Base-by-base conservation (phyloP, 2,113 vertebrate species). In the Phalacrocorax carbo region DNA sequence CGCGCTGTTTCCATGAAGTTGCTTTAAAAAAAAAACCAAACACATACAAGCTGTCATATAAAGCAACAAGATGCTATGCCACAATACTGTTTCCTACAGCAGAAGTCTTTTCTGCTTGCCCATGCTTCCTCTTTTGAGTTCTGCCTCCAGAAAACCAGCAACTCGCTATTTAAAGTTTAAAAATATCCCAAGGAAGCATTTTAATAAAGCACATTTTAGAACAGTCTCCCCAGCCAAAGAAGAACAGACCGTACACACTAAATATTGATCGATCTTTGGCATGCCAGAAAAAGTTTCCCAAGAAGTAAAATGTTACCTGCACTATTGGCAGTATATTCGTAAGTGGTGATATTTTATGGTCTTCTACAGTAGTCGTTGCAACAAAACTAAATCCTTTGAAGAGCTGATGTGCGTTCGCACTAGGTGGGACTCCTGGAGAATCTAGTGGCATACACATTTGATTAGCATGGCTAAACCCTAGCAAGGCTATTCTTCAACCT, bases 321-420 rank as follows among this genome's bases (percentile, higher is more conserved):
- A 99, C 98, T 75, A 99, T 98, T 23, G 99, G 99, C 78, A 99
- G 98, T 71, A 99, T 98, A 79, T 98, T 99, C 97, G 99, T 98
- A 73, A 99, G 97, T 6, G 99, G 98, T 61, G 99, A 98, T 91
- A 98, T 98, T 98, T 99, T 99, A 97, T 98, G 98, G 79, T 99
- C 99, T 97, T 99, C 99, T 97, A 98, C 98, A 38, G 98, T 97
- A 85, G 98, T 98, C 15, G 99, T 98, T 57, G 99, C 99, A 90
- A 99, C 99, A 97, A 99, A 99, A 96, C 99, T 99, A 98, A 99
- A 99, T 93, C 99, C 99, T 98, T 99, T 99, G 98, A 99, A 99
- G 94, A 99, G 99, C 86, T 99, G 99, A 97, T 99, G 99, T 79
- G 99, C 99, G 5, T 99, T 99, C 25, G 99, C 99, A 89, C 99